Evolutionary conservation across 2,888 invertebrate genomes (phyloP), one percentile per base, ranked within the genome.

Genomic region (Lapara coniferarum): DNA sequence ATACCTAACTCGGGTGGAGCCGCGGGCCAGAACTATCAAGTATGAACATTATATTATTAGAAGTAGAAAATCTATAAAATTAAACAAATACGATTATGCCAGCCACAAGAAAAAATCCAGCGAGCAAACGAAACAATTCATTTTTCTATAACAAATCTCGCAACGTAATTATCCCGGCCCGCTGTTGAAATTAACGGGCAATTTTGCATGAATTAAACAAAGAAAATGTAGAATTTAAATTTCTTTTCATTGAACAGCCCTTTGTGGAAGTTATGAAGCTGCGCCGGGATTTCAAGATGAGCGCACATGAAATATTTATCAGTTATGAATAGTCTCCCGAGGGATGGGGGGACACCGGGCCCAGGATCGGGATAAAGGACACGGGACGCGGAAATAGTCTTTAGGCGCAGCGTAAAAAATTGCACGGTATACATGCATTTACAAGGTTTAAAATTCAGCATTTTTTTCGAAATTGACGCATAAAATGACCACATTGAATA

Each of bases 301-400:
- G n/a, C 14, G 53, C 66, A 16, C 52, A 66, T 66, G 66, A 66
- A 66, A 66, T 66, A 66, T 66, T 30, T 52, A 66, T 52, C 37
- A 52, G 37, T 52, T 53, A 52, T 66, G 52, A 66, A 66, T 66
- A 66, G 66, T 66, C 53, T 10, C 7, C 8, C 10, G 19, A 7
- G 63, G 63, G 63, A 25, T 6, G 46, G 63, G 13, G 57, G 57
- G 14, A 37, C 37, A 37, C 30, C 16, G 7, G 63, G 49, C 3
- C 30, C 12, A 0, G 46, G 46, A 16, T 37, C n/a, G 30, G 37
- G 57, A 37, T 58, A 58, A 58, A 56, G 56, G 56, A 56, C 56
- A 56, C 25, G 12, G 13, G 12, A 56, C 19, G 12, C 56, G 56
- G 13, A 56, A 25, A 25, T 56, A 10, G 10, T 55, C 10, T 16